Base-by-base conservation (phyloP, 1,140 invertebrate genomes). In the Whitmania pigra region DNA sequence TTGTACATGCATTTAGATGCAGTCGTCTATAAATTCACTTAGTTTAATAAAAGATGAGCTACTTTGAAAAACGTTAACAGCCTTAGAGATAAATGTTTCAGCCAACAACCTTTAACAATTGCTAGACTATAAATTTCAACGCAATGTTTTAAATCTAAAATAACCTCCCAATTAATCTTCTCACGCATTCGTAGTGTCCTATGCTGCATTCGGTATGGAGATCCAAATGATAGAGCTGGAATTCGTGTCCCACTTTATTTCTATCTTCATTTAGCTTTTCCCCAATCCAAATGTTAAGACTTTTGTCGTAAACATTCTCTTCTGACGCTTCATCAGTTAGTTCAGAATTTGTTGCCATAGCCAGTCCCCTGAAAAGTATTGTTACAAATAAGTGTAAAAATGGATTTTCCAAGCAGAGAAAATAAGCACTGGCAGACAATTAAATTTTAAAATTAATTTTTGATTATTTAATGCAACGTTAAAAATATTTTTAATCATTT, bases 171-270 rank as follows among this genome's bases (percentile, higher is more conserved):
- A 81, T 79, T 60, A 79, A 75, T n/a, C 74, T 72, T 63, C 78
- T 75, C 3, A 82, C 80, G 73, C 77, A 78, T 15, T 83, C 82
- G 75, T 78, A 79, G 36, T 82, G 78, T 22, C 83, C 83, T 71
- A 84, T 81, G 72, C 83, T 84, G 31, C 80, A 80, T 9, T 82
- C 82, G 27, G 83, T 84, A 73, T 82, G 79, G 20, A 84, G 75
- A 73, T 84, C 83, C 15, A 82, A 74, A 73, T 74, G 76, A 49
- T 49, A 13, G 15, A 49, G 43, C 15, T 49, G 43, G 43, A 49
- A 49, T 11, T 49, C 43, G 9, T 49, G 43, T 49, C 43, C 43
- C 5, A 49, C 43, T 49, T 49, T 49, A 17, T 7, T 49, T 49
- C 43, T 49, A 49, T 49, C 43, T 17, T 49, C 43, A 49, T 15